Percentiles rank a stretch among this genome's conserved stretches.
phyloP scores from a whole-genome alignment of 2,888 invertebrate genomes.

The Synanthedon andrenaeformis region DNA sequence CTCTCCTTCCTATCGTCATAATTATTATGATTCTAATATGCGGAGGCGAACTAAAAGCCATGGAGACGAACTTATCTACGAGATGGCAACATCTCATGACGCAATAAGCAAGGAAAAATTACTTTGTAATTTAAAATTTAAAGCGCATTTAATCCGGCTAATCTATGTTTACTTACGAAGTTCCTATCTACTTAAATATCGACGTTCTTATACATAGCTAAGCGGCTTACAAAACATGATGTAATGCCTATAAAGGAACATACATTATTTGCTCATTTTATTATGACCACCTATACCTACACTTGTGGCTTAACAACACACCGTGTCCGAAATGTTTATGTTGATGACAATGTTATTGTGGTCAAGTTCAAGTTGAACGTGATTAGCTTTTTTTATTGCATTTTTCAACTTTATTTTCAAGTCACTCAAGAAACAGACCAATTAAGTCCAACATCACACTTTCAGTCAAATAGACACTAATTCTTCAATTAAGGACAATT shows the following conservation, averaged over 20 bases:
- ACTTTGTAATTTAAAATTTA: not conserved
- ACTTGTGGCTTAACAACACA: constrained; percentile 14
- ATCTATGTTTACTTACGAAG: not conserved
- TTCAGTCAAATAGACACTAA: constrained; percentile 28
- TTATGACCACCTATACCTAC: constrained; percentile 21
- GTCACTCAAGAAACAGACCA: constrained; percentile 4
- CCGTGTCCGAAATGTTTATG: constrained; percentile 24
- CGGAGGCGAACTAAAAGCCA: constrained; percentile 23
- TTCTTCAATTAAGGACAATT: constrained; percentile 63
- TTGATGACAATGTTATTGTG: constrained; percentile 42
- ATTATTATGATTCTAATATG: constrained; percentile 5
- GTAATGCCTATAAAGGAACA: constrained; percentile 41
- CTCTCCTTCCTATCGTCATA: constrained; percentile 23
- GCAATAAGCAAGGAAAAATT: not conserved
- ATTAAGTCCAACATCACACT: constrained; percentile 25
- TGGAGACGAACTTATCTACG: too few species aligned
- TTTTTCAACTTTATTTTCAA: too few species aligned
- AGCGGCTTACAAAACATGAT: constrained; percentile 26
- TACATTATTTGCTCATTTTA: constrained; percentile 47
- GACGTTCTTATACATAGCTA: not conserved
- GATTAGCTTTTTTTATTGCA: not conserved
- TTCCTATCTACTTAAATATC: not conserved
- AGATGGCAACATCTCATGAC: not conserved
- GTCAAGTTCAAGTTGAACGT: constrained; percentile 53
- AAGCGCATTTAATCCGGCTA: not conserved